Evolutionary conservation across 2,888 invertebrate genomes (phyloP).

Genomic region (Anodontia alba): DNA sequence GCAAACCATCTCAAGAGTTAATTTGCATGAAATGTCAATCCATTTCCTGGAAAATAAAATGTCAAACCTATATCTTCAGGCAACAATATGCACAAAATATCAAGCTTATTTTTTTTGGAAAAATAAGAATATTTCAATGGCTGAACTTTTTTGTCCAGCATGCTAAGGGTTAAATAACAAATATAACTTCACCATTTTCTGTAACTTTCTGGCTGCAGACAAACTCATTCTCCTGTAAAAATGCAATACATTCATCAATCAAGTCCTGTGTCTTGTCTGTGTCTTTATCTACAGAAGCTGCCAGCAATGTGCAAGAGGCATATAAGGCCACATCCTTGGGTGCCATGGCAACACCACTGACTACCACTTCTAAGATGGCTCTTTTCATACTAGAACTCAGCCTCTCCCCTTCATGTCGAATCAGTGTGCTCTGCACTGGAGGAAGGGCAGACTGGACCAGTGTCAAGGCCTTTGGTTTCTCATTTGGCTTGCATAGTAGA

Average conservation of each 20-base stretch:
- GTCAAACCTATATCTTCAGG: too few relatives aligned
- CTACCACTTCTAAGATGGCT: conserved; percentile 88
- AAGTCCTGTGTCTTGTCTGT: conserved; percentile 58
- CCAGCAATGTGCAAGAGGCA: conserved; percentile 91
- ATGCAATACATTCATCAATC: conserved; percentile 87
- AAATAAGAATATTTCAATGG: too few relatives aligned
- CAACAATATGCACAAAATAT: too few relatives aligned
- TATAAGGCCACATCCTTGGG: conserved; percentile 91
- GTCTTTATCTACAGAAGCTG: conserved; percentile 84
- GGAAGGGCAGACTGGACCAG: conserved; percentile 88
- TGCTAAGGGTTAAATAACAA: too few relatives aligned
- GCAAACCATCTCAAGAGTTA: too few relatives aligned
- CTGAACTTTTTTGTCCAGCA: too few relatives aligned
- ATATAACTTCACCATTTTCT: conserved; percentile 53
- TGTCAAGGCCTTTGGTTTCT: conserved; percentile 89
- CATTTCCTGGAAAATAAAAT: too few relatives aligned
- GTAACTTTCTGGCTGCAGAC: conserved; percentile 85
- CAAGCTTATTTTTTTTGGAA: too few relatives aligned
- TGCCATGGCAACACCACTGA: conserved; percentile 92
- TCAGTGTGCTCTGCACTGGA: conserved; percentile 93
- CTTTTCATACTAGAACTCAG: conserved; percentile 86
- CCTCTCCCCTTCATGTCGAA: conserved; percentile 85
- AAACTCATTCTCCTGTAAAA: conserved; percentile 92
- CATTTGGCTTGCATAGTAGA: conserved; percentile 92
- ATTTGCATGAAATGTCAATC: too few relatives aligned